These are phyloP conservation scores for Poecilia latipinna DNA, from an alignment of 2,113 vertebrate species.

Conservation along the genomic window DNA sequence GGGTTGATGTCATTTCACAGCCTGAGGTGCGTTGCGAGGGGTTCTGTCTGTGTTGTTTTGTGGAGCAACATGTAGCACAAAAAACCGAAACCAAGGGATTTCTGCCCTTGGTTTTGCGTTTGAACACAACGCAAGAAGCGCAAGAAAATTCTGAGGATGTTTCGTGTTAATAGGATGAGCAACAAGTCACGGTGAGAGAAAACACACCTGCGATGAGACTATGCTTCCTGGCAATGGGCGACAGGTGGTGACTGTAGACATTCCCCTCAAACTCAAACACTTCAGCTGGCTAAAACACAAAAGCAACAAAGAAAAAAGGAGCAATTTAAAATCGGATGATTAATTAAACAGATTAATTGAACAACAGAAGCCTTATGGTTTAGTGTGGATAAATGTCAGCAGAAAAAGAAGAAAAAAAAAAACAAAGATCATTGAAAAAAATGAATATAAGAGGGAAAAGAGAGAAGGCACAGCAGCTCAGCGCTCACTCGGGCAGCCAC, in stretches of 20 bases:
- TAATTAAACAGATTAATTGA: not conserved
- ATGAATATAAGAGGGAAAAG: slow-evolving; percentile 7
- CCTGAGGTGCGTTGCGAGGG: not conserved
- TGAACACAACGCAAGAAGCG: not conserved
- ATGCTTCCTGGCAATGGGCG: slow-evolving; percentile 91
- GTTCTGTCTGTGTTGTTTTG: not conserved
- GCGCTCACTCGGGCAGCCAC: slow-evolving; percentile 37
- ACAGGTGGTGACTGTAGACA: slow-evolving; percentile 96
- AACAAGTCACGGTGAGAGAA: not conserved
- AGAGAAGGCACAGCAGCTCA: slow-evolving; percentile 25
- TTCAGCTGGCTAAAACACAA: slow-evolving; percentile 85
- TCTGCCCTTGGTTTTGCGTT: not conserved
- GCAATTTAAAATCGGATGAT: not conserved
- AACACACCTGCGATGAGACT: slow-evolving; percentile 93
- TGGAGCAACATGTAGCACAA: not conserved
- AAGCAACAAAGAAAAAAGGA: not conserved
- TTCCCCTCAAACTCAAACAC: slow-evolving; percentile 91
- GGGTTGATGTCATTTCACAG: slow-evolving; percentile 2
- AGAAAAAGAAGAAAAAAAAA: not conserved
- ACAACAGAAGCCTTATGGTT: slow-evolving; percentile 1
- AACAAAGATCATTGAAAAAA: slow-evolving; percentile 1
- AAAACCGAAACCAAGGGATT: slow-evolving; percentile 1
- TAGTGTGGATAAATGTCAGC: not conserved
- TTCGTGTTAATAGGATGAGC: not conserved
- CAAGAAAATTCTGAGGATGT: not conserved